Percentiles rank a stretch among this genome's conserved stretches.
Conservation (phyloP, 2,797 vertebrate species). For the Sebastes jordani region DNA sequence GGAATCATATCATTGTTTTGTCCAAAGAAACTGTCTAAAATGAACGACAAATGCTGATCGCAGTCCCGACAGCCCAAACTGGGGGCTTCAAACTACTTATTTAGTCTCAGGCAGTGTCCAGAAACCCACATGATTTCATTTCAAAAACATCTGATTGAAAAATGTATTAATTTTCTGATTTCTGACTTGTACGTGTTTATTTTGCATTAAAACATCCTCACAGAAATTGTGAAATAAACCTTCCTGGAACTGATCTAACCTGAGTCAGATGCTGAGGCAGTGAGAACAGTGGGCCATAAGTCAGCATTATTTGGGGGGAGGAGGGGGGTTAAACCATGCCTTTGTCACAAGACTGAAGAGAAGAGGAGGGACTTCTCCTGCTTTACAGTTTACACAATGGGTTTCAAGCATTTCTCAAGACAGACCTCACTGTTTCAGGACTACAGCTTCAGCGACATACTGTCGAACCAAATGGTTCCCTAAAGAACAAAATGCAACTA, state of each 20-base stretch:
- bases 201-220: background rate
- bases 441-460: background rate
- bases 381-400: background rate
- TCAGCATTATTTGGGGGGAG: constrained; percentile 4
- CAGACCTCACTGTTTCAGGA: background rate
- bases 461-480: background rate
- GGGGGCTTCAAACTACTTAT: background rate
- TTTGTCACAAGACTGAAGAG: constrained; percentile 25
- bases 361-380: background rate
- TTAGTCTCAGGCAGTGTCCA: background rate
- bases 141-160: background rate
- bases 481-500: background rate
- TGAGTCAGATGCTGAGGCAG: background rate
- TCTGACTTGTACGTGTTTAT: background rate
- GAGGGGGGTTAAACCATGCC: constrained; percentile 29
- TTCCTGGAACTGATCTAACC: background rate
- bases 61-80: background rate
- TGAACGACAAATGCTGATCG: background rate
- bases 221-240: background rate
- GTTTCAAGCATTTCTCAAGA: background rate
- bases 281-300: background rate
- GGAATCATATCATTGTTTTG: background rate
- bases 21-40: background rate
- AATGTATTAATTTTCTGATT: background rate
- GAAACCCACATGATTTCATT: background rate